Conservation (phyloP, 2,113 vertebrate genomes). For the Oophaga pumilio region DNA sequence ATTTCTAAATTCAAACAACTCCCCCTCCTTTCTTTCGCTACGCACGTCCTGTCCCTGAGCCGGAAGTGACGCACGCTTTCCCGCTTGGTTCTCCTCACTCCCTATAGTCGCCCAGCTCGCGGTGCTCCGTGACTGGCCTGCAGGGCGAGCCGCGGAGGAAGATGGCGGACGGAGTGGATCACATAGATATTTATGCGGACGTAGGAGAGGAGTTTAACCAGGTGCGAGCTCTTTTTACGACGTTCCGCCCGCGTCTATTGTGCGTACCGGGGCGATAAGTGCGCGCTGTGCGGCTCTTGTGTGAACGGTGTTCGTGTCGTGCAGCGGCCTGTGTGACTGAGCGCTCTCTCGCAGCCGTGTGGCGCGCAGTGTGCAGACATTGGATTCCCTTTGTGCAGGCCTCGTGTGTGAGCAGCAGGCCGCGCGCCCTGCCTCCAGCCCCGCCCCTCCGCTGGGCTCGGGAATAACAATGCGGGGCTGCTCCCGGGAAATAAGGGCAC, state of each 20-base stretch:
- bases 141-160: conserved; percentile 64
- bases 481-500: too few species aligned
- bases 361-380: background rate
- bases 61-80: conserved; percentile 51
- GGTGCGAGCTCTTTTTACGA: conserved; percentile 69
- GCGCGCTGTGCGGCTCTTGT: background rate
- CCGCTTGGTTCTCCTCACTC: conserved; percentile 23
- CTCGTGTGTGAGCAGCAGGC: background rate
- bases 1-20: background rate
- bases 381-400: conserved; percentile 20
- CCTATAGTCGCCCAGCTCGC: conserved; percentile 9
- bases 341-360: too few species aligned
- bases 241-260: background rate
- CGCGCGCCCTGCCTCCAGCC: background rate
- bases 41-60: background rate
- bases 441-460: background rate
- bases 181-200: conserved; percentile 97
- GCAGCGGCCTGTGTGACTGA: background rate
- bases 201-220: conserved; percentile 95
- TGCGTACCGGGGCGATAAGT: background rate
- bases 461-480: background rate
- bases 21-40: background rate
- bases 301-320: too few species aligned
- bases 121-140: conserved; percentile 22
- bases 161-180: conserved; percentile 98